phyloP scores from a whole-genome alignment of 64 coral and sea anemone genomes.

The Acropora yongei region DNA sequence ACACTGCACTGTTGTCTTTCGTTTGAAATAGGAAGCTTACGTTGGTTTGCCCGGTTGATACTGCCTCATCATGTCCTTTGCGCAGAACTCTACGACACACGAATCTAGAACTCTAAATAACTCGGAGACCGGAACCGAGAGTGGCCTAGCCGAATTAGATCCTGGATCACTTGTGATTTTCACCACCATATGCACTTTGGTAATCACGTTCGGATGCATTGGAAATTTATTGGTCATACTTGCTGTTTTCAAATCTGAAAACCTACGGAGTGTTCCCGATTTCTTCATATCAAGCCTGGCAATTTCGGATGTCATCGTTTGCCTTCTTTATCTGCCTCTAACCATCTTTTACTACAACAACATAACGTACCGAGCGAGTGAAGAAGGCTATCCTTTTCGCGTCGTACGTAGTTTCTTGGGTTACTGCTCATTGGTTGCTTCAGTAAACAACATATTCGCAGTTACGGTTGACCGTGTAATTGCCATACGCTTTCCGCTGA shows the following conservation, averaged over 20 bases:
- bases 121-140: not conserved
- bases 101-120: not conserved
- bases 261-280: conserved; percentile 1
- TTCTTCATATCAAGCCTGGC: conserved; percentile 28
- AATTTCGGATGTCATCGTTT: too few relatives aligned
- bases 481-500: conserved; percentile 5
- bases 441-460: conserved; percentile 3
- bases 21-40: not conserved
- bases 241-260: conserved; percentile 8
- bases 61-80: not conserved
- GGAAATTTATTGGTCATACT: conserved; percentile 18
- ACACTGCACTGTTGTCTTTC: not conserved
- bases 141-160: not conserved
- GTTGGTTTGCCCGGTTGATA: not conserved
- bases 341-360: not conserved
- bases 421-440: not conserved
- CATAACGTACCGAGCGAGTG: not conserved
- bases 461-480: conserved; percentile 23
- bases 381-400: not conserved
- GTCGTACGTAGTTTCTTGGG: not conserved
- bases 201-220: not conserved
- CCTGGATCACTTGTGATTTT: conserved; percentile 8
- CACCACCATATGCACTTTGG: not conserved
- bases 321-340: not conserved
- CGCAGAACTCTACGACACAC: not conserved